Base-by-base conservation (phyloP, 2,113 vertebrate genomes). In the Apeltes quadracus region DNA sequence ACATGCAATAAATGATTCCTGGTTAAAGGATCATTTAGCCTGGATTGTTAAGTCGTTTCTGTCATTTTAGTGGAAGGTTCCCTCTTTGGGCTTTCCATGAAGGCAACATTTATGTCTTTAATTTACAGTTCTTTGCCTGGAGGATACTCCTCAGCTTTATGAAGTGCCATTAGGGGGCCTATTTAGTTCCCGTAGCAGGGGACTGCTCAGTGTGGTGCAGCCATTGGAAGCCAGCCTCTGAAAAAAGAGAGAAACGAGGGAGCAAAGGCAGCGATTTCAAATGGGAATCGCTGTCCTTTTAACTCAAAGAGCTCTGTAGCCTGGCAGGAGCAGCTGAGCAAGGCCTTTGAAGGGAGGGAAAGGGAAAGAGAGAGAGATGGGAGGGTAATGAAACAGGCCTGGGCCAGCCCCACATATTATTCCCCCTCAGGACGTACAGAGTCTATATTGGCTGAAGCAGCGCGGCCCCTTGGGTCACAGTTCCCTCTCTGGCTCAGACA, bases 141-240 rank as follows among this genome's bases (percentile, higher is more conserved):
- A 91, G 91, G 90, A 92, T 89, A 93, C 89, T 91, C 84, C 89
- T 90, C 75, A 69, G 84, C 87, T 91, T 89, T 91, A 92, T 93
- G 88, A 93, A 93, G 92, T 92, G 92, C 89, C 91, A 93, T 92
- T 93, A 92, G 86, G 91, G 92, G 92, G 88, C 85, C 89, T 93
- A 92, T 93, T 92, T 93, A 91, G 91, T 92, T 93, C 90, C 94
- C 92, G 92, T 91, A 82, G 91, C 88, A 87, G 86, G 90, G 91
- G 88, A 88, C 87, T 79, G 78, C 88, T 84, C 88, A 83, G 88
- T 87, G 87, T 90, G 87, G 89, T 51, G 89, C 83, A 88, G 90
- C 92, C 87, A 86, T 86, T 81, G 89, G 82, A 91, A 90, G 88
- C 86, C 85, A 87, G 85, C 64, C 18, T 69, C 74, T 83, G 80